Evolutionary conservation across 2,888 invertebrate species (phyloP).

Genomic region (Brachyopa scutellaris): DNA sequence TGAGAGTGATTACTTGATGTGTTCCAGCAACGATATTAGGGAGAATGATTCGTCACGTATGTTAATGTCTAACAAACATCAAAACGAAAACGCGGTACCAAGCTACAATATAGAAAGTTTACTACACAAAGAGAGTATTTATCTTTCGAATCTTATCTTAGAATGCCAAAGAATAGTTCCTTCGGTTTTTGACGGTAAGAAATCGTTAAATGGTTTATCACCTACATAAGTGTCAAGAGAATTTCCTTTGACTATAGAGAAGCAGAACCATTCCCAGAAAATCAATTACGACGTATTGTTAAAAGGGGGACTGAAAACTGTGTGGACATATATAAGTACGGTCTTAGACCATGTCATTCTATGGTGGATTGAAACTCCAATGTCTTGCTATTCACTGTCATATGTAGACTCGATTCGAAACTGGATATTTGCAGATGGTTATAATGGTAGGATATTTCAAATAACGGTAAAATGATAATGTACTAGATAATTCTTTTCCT

Average conservation of each 20-base stretch:
- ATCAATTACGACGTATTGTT: not conserved
- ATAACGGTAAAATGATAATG: not conserved
- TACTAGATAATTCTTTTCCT: constrained; percentile 30
- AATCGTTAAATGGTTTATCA: not conserved
- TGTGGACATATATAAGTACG: constrained; percentile 92
- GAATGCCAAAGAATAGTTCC: constrained; percentile 67
- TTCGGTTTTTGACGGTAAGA: constrained; percentile 28
- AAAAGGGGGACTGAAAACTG: constrained; percentile 16
- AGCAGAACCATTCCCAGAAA: not conserved
- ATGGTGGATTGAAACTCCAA: constrained; percentile 91
- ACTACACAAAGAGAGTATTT: constrained; percentile 76
- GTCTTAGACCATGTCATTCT: constrained; percentile 91
- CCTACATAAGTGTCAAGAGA: not conserved
- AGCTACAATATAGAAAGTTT: constrained; percentile 77
- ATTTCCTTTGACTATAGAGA: not conserved
- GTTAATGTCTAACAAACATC: not conserved
- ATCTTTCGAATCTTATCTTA: constrained; percentile 77
- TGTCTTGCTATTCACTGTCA: constrained; percentile 83
- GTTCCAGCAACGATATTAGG: not conserved
- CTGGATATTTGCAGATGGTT: constrained; percentile 77
- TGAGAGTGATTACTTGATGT: constrained; percentile 8
- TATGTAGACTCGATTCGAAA: constrained; percentile 79
- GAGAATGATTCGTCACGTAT: not conserved
- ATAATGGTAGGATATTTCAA: constrained; percentile 77
- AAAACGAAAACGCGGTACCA: constrained; percentile 33